Evolutionary conservation across 2,888 invertebrate genomes (phyloP), one percentile per base, ranked within the genome.

Genomic region (Acrobeloides nanus): DNA sequence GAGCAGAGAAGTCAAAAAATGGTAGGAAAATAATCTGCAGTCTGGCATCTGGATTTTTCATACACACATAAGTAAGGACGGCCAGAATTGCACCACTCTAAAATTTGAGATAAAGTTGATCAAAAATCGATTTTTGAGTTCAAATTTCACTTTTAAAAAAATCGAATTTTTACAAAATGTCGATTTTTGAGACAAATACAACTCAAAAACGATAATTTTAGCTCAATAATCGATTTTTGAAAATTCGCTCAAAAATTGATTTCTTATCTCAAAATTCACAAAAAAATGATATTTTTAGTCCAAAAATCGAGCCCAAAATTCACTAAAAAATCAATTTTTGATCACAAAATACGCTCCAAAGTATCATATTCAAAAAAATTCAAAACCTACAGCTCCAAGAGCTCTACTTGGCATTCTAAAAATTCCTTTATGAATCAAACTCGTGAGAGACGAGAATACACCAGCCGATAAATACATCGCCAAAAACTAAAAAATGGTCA

Each of bases 1-100:
- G 45, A 21, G 93, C 92, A 26, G 87, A 84, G 75, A 95, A 92
- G 25, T 85, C 84, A 59, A 87, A 81, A 78, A 85, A 83, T 4
- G 92, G 92, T 59, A 97, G 74, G 75, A 97, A 86, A 50, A 92
- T 83, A 51, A 97, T 85, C 67, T 84, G 83, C 48, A 97, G 78
- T 74, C 82, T 81, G n/a, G 85, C 84, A 59, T 93, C 85, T 4
- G 95, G 95, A 76, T 84, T 85, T 70, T 85, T 83, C 41, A 84
- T 81, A 75, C 92, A 93, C 1, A 87, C 84, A 73, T 84, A 87
- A 21, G 86, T 85, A 51, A 95, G 76, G 39, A 93, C 80, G 21
- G 85, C 84, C 84, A 92, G 85, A 62, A 95, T 87, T 40, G 93
- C 92, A 50, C 95, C 95, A 26, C 90, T 92, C 89, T 92, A 76